These are phyloP conservation scores for Chlorospingus semifuscus DNA, from an alignment of 2,797 vertebrate species.

Conservation along the genomic window DNA sequence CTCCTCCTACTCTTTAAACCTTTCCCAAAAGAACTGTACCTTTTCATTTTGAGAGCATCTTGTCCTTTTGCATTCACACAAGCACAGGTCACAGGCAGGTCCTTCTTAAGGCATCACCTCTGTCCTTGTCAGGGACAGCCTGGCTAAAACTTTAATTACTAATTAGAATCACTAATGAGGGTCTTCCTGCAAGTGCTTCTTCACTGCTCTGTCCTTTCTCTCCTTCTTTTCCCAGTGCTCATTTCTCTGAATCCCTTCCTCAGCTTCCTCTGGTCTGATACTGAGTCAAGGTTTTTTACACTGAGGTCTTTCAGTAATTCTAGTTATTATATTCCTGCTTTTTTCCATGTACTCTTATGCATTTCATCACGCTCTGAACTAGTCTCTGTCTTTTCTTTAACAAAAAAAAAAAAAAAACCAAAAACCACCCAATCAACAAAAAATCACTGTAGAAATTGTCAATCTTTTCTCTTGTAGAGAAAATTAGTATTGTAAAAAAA, in stretches of 20 bases:
- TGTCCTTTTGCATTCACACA: not conserved
- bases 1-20: not conserved
- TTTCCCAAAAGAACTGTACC: not conserved
- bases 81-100: not conserved
- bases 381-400: not conserved
- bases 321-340: not conserved
- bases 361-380: not conserved
- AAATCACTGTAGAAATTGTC: not conserved
- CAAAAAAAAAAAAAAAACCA: not conserved
- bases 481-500: not conserved
- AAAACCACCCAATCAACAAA: fast-evolving
- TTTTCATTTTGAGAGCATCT: not conserved
- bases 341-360: not conserved
- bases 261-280: not conserved
- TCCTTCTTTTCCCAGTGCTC: not conserved
- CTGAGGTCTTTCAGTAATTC: not conserved
- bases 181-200: not conserved
- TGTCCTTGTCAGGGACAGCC: not conserved
- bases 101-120: not conserved
- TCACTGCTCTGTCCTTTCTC: not conserved
- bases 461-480: not conserved
- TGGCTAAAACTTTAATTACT: not conserved
- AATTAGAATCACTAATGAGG: not conserved
- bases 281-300: not conserved
- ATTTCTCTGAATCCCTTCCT: not conserved